Conservation (phyloP, 2,888 invertebrate species). For the Falcaria lacertinaria region DNA sequence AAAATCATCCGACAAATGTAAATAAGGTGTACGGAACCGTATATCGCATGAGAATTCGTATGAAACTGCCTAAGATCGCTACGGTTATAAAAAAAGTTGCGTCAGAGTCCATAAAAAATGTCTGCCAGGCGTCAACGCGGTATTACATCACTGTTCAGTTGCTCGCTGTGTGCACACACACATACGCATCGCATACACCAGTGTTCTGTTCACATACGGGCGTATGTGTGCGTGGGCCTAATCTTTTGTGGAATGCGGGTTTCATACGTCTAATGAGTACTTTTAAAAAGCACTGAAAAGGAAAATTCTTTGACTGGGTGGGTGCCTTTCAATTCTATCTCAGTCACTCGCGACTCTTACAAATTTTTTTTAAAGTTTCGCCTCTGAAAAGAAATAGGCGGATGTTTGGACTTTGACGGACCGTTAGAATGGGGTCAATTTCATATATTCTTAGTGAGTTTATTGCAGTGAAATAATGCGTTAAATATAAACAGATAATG, state of each 20-base stretch:
- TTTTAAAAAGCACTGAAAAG: conserved; percentile 68
- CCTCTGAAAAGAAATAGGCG: not conserved
- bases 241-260: conserved; percentile 76
- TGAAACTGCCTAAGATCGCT: conserved; percentile 47
- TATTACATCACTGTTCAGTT: conserved; percentile 62
- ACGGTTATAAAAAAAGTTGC: conserved; percentile 73
- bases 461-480: too few relatives aligned
- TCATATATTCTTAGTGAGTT: too few relatives aligned
- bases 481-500: too few relatives aligned
- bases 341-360: conserved; percentile 9
- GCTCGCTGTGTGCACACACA: conserved; percentile 33
- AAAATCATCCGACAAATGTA: too few relatives aligned
- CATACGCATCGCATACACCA: conserved; percentile 22
- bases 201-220: conserved; percentile 22
- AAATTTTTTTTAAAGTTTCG: conserved; percentile 8
- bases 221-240: conserved; percentile 50
- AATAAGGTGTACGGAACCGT: conserved; percentile 12
- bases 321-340: conserved; percentile 37
- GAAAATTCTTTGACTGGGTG: conserved; percentile 51
- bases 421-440: too few relatives aligned
- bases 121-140: conserved; percentile 72
- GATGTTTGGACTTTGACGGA: not conserved
- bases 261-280: conserved; percentile 70
- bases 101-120: conserved; percentile 77
- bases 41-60: conserved; percentile 19